Conservation (phyloP, 2,888 invertebrate species). For the Agrotis clavis region DNA sequence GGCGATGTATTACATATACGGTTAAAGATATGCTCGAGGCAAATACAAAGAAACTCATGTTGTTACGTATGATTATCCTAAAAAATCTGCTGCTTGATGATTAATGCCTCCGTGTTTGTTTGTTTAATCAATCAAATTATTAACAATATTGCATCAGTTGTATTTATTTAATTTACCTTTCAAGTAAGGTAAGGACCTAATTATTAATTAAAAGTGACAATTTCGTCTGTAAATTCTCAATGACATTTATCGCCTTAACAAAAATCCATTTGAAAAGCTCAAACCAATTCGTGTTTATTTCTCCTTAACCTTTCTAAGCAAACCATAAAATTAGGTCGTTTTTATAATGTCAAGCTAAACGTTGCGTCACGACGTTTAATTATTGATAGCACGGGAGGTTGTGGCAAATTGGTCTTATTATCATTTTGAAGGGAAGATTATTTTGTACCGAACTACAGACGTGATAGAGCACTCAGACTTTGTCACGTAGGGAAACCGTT, state of each 20-base stretch:
- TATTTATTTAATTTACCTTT: too few relatives aligned
- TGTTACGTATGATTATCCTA: too few relatives aligned
- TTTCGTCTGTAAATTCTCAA: not conserved
- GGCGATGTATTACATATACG: not conserved
- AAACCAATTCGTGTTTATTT: slow-evolving; percentile 17
- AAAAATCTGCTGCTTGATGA: too few relatives aligned
- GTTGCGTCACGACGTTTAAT: slow-evolving; percentile 76
- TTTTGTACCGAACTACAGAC: slow-evolving; percentile 71
- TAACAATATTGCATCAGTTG: too few relatives aligned
- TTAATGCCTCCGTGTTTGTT: too few relatives aligned
- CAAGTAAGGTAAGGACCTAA: too few relatives aligned
- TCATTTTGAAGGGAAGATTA: slow-evolving; percentile 75
- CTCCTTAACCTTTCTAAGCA: slow-evolving; percentile 27
- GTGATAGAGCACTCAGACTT: slow-evolving; percentile 72
- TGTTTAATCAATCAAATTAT: too few relatives aligned
- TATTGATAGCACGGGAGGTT: slow-evolving; percentile 68
- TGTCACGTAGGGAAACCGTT: slow-evolving; percentile 68
- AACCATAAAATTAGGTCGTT: slow-evolving; percentile 68
- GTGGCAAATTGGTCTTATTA: slow-evolving; percentile 79
- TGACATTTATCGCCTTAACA: not conserved
- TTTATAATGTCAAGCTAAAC: slow-evolving; percentile 62
- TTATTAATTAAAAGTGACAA: too few relatives aligned
- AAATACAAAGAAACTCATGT: too few relatives aligned
- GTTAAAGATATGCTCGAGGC: not conserved
- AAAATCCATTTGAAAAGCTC: not conserved